Percentiles rank a stretch among this genome's conserved stretches.
These are phyloP conservation scores for Meloe dianella DNA, from an alignment of 2,888 invertebrate genomes.

Conservation along the genomic window DNA sequence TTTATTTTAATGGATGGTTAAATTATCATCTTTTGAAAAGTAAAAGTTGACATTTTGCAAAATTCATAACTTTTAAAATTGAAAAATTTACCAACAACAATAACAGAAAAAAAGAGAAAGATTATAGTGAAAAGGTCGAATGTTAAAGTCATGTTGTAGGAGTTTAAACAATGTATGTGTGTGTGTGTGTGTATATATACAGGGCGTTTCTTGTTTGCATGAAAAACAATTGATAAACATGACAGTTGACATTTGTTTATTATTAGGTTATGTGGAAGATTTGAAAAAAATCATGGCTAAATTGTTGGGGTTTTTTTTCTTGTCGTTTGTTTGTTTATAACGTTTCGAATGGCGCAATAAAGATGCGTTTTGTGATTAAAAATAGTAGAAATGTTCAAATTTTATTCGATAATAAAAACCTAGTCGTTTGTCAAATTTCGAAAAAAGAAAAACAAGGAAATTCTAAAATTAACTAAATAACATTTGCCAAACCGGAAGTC, in stretches of 20 bases:
- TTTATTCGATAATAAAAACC: no score
- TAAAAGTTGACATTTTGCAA: constrained; percentile 5
- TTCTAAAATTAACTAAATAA: not conserved
- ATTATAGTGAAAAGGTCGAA: not conserved
- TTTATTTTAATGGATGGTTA: no score
- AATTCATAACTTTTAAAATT: not conserved
- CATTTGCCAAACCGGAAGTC: constrained; percentile 3
- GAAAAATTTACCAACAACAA: not conserved
- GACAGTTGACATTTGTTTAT: no score
- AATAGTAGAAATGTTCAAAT: no score
- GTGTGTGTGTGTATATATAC: not conserved
- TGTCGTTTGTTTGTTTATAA: no score
- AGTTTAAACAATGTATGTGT: not conserved
- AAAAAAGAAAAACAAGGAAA: not conserved
- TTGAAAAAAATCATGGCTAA: no score
- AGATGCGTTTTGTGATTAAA: no score
- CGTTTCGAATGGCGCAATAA: no score
- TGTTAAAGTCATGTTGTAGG: not conserved
- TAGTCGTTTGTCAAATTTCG: no score
- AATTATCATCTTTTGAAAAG: not conserved
- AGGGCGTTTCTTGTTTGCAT: not conserved
- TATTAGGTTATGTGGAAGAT: no score
- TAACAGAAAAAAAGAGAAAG: not conserved
- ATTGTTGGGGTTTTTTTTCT: no score
- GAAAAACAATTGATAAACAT: no score